phyloP scores from a whole-genome alignment of 1,140 invertebrate species.

The Drosophila asahinai region DNA sequence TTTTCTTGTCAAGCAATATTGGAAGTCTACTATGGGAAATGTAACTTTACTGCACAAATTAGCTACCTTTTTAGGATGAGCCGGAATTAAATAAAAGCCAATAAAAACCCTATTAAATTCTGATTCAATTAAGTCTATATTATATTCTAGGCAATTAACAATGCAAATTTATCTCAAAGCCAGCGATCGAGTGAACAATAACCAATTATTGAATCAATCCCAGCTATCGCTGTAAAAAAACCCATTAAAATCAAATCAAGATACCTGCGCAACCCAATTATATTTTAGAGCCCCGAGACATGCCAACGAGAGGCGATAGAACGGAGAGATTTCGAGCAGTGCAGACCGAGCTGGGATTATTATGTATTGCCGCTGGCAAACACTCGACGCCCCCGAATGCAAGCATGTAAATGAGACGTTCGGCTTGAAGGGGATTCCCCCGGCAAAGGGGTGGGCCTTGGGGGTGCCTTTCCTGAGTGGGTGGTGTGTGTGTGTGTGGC shows the following conservation, averaged over 20 bases:
- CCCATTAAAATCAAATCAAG: constrained; percentile 33
- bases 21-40: too few species aligned
- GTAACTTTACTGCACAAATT: too few species aligned
- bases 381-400: constrained; percentile 32
- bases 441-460: neutral
- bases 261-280: constrained; percentile 22
- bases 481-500: neutral
- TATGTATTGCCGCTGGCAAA: constrained; percentile 65
- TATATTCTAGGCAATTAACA: neutral
- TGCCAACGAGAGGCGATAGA: neutral
- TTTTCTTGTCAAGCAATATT: too few species aligned
- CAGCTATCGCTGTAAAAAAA: neutral
- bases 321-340: constrained; percentile 26
- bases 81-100: neutral
- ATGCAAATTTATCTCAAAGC: neutral
- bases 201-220: constrained; percentile 14
- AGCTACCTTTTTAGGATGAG: too few species aligned
- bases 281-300: constrained; percentile 1
- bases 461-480: neutral
- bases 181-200: neutral
- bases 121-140: neutral
- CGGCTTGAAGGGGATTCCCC: constrained; percentile 22
- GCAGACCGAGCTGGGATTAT: constrained; percentile 43
- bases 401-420: constrained; percentile 57
- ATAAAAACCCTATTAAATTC: neutral